phyloP scores from a whole-genome alignment of 1,140 invertebrate genomes.

The Tigriopus japonicus region DNA sequence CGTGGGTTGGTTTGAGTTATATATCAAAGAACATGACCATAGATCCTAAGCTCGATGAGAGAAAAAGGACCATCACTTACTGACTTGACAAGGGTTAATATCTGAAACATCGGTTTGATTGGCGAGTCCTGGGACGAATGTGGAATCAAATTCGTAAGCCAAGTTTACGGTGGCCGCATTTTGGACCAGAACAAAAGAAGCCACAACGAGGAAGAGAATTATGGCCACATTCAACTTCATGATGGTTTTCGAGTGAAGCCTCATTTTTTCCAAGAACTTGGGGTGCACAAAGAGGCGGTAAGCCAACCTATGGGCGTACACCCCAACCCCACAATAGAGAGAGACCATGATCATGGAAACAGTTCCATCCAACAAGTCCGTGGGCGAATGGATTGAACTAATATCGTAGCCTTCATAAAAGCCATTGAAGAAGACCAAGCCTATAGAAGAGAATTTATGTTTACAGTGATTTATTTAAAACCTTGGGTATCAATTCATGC shows the following conservation, averaged over 20 bases:
- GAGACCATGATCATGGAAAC: slow-evolving; percentile 2
- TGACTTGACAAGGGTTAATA: neutral
- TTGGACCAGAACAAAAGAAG: slow-evolving; percentile 3
- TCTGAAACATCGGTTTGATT: neutral
- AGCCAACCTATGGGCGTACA: slow-evolving; percentile 9
- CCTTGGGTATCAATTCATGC: too few species aligned
- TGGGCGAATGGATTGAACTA: slow-evolving; percentile 21
- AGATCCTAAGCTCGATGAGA: too few species aligned
- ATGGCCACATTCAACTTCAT: slow-evolving; percentile 5
- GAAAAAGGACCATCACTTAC: too few species aligned
- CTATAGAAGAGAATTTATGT: too few species aligned
- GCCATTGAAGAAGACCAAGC: slow-evolving; percentile 14
- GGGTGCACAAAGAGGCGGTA: slow-evolving; percentile 11
- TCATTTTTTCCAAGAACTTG: slow-evolving; percentile 12
- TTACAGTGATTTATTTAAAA: too few species aligned
- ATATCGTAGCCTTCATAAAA: slow-evolving; percentile 25
- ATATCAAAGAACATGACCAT: too few species aligned
- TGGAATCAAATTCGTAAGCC: neutral
- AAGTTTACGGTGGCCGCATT: neutral
- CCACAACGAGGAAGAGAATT: neutral
- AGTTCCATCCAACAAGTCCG: slow-evolving; percentile 5
- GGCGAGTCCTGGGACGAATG: neutral
- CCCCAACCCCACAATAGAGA: neutral
- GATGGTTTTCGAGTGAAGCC: slow-evolving; percentile 13
- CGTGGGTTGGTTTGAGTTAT: too few species aligned